Percentiles rank a stretch among this genome's conserved stretches.
Evolutionary conservation across 2,797 vertebrate genomes (phyloP).

Genomic region (Pseudocheirus occidentalis): DNA sequence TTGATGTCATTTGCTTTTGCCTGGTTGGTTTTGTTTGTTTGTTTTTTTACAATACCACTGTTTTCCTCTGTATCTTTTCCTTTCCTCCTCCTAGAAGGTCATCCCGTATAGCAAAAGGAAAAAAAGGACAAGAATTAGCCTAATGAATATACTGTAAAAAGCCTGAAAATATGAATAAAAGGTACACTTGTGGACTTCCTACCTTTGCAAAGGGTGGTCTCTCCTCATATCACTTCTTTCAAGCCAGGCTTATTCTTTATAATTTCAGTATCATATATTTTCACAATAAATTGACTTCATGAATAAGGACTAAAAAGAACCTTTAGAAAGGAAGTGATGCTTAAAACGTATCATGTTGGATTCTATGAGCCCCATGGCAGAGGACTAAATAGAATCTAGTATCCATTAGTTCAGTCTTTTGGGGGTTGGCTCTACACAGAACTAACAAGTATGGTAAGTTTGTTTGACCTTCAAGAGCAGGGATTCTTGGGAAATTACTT

Average conservation of each 20-base stretch:
- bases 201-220: not conserved
- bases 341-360: not conserved
- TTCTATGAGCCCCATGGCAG: not conserved
- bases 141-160: not conserved
- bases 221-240: not conserved
- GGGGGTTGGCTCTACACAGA: not conserved
- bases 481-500: not conserved
- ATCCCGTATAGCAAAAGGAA: not conserved
- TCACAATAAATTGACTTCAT: not conserved
- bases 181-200: not conserved
- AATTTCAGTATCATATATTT: not conserved
- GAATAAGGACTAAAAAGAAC: not conserved
- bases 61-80: not conserved
- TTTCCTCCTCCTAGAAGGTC: not conserved
- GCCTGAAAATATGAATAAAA: not conserved
- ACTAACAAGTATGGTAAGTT: not conserved
- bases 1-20: not conserved
- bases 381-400: not conserved
- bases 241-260: not conserved
- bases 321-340: not conserved
- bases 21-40: too few species aligned
- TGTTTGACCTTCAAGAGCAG: not conserved
- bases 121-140: not conserved
- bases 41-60: not conserved
- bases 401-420: not conserved